Conservation (phyloP, 2,888 invertebrate genomes). For the Agrilus mali region DNA sequence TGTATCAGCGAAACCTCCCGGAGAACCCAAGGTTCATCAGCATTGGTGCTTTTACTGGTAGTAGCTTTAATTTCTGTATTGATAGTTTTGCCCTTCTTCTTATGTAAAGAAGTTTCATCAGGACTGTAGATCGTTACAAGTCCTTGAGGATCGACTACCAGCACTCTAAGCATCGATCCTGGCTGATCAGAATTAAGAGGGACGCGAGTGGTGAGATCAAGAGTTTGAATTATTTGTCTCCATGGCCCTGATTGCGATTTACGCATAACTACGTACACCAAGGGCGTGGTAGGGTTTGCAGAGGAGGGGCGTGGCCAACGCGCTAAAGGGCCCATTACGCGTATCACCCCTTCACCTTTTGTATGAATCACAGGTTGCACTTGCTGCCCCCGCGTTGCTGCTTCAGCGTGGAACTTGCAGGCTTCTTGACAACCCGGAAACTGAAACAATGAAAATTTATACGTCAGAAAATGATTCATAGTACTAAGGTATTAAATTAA, state of each 20-base stretch:
- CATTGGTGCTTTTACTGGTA: constrained; percentile 39
- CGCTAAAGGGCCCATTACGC: constrained; percentile 48
- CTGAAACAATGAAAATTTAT: constrained; percentile 35
- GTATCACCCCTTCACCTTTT: constrained; percentile 54
- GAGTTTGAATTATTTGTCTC: constrained; percentile 55
- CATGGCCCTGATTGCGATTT: constrained; percentile 50
- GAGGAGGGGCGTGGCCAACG: constrained; percentile 53
- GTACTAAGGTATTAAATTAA: too few relatives aligned
- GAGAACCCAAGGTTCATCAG: constrained; percentile 46
- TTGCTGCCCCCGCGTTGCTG: constrained; percentile 44
- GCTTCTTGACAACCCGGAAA: constrained; percentile 61
- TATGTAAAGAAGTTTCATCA: constrained; percentile 42
- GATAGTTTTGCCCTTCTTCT: constrained; percentile 35
- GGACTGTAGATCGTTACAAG: constrained; percentile 59
- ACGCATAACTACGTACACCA: constrained; percentile 60
- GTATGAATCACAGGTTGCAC: constrained; percentile 58
- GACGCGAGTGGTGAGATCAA: constrained; percentile 49
- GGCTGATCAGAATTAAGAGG: constrained; percentile 46
- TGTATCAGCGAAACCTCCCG: constrained; percentile 59
- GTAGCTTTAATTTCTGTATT: constrained; percentile 38
- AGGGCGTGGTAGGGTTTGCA: constrained; percentile 39
- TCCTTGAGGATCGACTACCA: constrained; percentile 58
- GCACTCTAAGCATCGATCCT: constrained; percentile 50
- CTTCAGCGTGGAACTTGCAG: constrained; percentile 55
- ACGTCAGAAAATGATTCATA: background rate